Conservation (phyloP, 2,797 vertebrate genomes). For the Ispidina picta region DNA sequence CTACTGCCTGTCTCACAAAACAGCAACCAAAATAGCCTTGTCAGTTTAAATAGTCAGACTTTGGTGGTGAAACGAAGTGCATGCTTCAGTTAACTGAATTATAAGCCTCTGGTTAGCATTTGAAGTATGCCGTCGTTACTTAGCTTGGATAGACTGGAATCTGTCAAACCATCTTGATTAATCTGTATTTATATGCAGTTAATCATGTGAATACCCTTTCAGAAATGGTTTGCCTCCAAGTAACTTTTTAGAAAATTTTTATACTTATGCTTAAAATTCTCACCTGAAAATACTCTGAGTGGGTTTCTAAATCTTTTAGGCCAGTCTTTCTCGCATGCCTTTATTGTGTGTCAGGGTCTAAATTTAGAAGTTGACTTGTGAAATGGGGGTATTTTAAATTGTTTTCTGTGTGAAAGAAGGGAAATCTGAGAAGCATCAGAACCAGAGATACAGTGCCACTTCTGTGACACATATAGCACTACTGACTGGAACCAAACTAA, state of each 20-base stretch:
- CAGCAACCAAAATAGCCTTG: slow-evolving; percentile 33
- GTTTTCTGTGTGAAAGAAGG: not conserved
- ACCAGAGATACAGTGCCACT: not conserved
- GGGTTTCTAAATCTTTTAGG: not conserved
- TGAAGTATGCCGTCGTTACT: not conserved
- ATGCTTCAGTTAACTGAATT: not conserved
- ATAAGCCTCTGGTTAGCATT: not conserved
- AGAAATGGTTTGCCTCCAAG: not conserved
- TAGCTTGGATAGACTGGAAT: not conserved
- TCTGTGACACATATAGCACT: not conserved
- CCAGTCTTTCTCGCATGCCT: not conserved
- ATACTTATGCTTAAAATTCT: not conserved
- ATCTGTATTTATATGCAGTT: not conserved
- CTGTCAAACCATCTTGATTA: not conserved
- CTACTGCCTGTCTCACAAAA: not conserved
- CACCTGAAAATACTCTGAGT: not conserved
- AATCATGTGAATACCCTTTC: not conserved
- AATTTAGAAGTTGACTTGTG: not conserved
- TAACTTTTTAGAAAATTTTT: not conserved
- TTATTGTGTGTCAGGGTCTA: not conserved
- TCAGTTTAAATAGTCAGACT: slow-evolving; percentile 29
- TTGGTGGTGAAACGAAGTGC: not conserved
- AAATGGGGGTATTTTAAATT: not conserved
- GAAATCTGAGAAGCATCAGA: not conserved
- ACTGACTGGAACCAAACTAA: not conserved